Base-by-base conservation (phyloP, 2,797 vertebrate genomes). In the Aselliscus stoliczkanus region DNA sequence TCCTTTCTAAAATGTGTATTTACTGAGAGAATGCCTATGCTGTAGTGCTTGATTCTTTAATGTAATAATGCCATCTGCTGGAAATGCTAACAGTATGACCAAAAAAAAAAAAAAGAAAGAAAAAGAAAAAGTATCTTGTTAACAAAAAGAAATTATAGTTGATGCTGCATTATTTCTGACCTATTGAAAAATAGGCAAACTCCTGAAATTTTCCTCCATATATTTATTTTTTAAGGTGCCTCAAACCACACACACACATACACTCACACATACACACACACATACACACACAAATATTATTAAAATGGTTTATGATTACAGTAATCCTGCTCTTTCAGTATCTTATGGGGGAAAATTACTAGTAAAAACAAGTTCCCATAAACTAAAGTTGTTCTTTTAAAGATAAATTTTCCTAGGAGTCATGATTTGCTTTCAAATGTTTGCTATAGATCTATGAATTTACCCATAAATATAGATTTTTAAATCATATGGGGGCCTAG, bases 11-110 rank as follows among this genome's bases (percentile, higher is more conserved):
- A 92, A 17, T 44, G 3, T 93, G 15, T 10, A 75, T 75, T 70
- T 54, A 52, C 52, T 56, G 23, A 89, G 58, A 60, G 13, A 77
- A 77, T 44, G 2, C 1, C 65, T 87, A 23, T 12, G 20, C 21
- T 64, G 0, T 14, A 27, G 11, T 39, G 12, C 18, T 14, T 50
- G 47, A 50, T 50, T 50, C 47, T 50, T 50, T 50, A 87, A 75
- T 65, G n/a, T 86, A 89, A 81, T 84, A 73, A 93, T 79, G 84
- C 84, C 95, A 92, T 84, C 92, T 95, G 44, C 95, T 97, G 92
- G 93, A 95, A 95, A 94, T 95, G n/a, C 31, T 70, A 64, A 39
- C 44, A 80, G 8, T 17, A 31, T 87, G 17, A 56, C 58, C 67
- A 73, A 21, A 14, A 90, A 58, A 72, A 29, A 50, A 81, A 44